These are phyloP conservation scores for Sporophila hypoxantha DNA, from an alignment of 2,113 vertebrate species.

Conservation along the genomic window DNA sequence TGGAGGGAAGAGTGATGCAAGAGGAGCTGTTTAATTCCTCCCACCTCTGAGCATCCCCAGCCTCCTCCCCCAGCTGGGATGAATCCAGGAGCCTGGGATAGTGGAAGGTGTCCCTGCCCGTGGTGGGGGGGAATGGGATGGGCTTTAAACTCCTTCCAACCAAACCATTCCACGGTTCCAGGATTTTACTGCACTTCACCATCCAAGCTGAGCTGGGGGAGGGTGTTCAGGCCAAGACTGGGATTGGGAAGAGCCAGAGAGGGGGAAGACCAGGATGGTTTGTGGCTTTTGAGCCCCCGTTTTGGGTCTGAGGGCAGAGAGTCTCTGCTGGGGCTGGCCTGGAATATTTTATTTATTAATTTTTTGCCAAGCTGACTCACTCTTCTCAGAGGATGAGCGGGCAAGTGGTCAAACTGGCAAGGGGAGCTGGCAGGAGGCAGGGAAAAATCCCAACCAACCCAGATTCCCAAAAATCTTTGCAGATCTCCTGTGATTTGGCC, in stretches of 20 bases:
- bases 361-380: neutral
- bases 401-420: conserved; percentile 28
- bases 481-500: neutral
- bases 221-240: neutral
- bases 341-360: neutral
- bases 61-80: neutral
- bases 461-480: neutral
- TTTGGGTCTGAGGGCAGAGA: neutral
- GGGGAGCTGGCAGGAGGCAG: neutral
- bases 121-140: neutral
- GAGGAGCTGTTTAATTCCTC: conserved; percentile 14
- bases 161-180: neutral
- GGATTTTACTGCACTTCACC: neutral
- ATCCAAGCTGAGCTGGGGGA: neutral
- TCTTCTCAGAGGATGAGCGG: neutral
- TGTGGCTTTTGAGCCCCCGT: accelerated
- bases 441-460: neutral
- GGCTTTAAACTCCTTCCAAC: neutral
- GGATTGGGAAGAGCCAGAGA: neutral
- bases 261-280: neutral
- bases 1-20: neutral
- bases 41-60: neutral
- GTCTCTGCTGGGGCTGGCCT: neutral
- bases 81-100: neutral
- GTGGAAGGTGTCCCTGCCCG: neutral